Base-by-base conservation (phyloP, 2,113 vertebrate species). In the Macquaria ambigua region DNA sequence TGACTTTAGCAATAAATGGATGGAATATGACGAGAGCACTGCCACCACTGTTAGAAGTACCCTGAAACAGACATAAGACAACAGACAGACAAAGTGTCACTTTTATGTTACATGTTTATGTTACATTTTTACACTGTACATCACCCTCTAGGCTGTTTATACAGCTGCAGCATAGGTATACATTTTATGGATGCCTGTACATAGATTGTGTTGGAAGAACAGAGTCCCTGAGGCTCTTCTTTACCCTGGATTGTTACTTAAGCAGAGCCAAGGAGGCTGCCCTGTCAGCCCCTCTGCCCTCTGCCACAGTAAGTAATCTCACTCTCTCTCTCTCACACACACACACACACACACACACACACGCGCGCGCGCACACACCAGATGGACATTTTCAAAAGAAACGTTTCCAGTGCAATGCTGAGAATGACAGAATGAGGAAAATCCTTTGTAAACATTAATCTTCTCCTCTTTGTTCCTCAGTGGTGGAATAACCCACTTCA, bases 1-100 rank as follows among this genome's bases (percentile, higher is more conserved):
- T 43, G 96, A 98, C 92, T 99, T 99, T 79, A 99, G 97, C 81
- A 99, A 96, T 84, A 99, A 93, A 85, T 99, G 98, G 91, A 99
- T 99, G 91, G 98, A 99, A 87, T 99, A 99, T 76, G 97, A 96
- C 28, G 98, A 99, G 46, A 99, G 97, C 56, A 96, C 92, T 10
- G 98, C 98, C 23, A 99, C 97, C 0, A 96, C 96, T 0, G 98
- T 98, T 77, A 99, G 93, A 41, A 99, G 97, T 79, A 98, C 94
- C 88, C 98, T 99, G 94, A n/a, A 79, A 92, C 48, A 91, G 37
- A 90, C 16, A 81, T 0, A 70, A 2, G 46, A 34, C 1, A 55
- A 25, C 20, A 61, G 66, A 41, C 31, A 34, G 31, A 34, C 31
- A 34, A 34, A 34, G 31, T 34, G 3, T 3, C n/a, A n/a, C 18